Evolutionary conservation across 2,797 vertebrate species (phyloP).

Genomic region (Pantherophis alleghaniensis): DNA sequence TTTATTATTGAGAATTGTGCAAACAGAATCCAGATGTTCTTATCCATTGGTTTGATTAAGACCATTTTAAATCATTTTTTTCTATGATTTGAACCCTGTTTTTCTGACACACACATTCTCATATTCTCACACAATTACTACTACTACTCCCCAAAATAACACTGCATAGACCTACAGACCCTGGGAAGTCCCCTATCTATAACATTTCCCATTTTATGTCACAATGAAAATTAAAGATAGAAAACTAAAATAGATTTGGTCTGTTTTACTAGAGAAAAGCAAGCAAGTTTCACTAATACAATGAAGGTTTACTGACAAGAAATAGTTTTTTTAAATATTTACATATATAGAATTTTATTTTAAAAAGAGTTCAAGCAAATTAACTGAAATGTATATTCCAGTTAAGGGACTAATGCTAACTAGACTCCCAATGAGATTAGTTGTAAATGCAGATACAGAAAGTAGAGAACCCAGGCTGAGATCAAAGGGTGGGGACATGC

Average conservation of each 20-base stretch:
- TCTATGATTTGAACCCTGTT: not conserved
- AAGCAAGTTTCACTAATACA: not conserved
- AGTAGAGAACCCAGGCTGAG: not conserved
- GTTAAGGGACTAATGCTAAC: not conserved
- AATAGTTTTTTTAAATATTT: not conserved
- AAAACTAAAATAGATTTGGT: not conserved
- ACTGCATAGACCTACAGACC: not conserved
- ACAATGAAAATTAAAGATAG: not conserved
- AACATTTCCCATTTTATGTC: not conserved
- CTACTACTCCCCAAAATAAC: not conserved
- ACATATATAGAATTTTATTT: not conserved
- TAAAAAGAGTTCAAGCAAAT: not conserved
- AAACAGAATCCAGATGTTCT: not conserved
- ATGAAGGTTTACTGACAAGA: not conserved
- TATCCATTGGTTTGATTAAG: not conserved
- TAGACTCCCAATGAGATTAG: not conserved
- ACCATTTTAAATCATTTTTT: not conserved
- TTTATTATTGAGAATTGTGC: not conserved
- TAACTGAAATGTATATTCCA: not conserved
- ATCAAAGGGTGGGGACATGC: not conserved
- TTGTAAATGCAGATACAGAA: not conserved
- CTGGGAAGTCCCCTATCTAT: not conserved
- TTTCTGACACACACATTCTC: not conserved
- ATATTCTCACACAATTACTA: not conserved
- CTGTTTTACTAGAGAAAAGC: too few species aligned